Evolutionary conservation across 2,888 invertebrate genomes (phyloP), one percentile per base, ranked within the genome.

Genomic region (Drosophila stalkeri): DNA sequence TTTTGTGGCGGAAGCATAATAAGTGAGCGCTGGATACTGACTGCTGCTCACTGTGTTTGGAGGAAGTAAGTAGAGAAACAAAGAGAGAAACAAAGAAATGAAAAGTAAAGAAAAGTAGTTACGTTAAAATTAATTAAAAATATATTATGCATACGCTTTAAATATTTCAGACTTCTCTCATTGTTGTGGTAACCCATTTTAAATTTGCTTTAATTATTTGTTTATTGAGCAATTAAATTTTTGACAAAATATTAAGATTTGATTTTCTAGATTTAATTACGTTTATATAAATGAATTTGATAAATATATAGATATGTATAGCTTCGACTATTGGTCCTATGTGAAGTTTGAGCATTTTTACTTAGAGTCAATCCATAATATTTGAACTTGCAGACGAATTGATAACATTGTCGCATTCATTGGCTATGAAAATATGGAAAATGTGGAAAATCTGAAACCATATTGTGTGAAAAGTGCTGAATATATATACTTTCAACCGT

Each of bases 1-100:
- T 93, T 93, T 72, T 93, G 93, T 60, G 93, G 93, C 12, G 93
- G 92, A n/a, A 89, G 88, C 54, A 68, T 92, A 43, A 83, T 93
- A 6, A 88, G 85, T 57, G 66, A 80, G 1, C 81, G 81, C 4
- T 93, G 92, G 92, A 90, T 93, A 56, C 69, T 93, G 41, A 91
- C 92, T 14, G 93, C 93, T 6, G 93, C 91, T 2, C 93, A 93
- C 73, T 93, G 93, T 60, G 78, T 92, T 37, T 91, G 91, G 88
- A 75, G 79, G 37, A 93, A 92, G 93, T 93, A 72, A 77, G 84
- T 79, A 56, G 3, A 3, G 16, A 27, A 35, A 14, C 0, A 7
- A 7, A 5, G 31, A 20, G 7, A 9, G 31, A 4, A n/a, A 23
- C 11, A 27, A 47, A 47, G 16, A 51, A 11, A 2, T 3, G 31